Evolutionary conservation across 2,888 invertebrate genomes (phyloP), one percentile per base, ranked within the genome.

Genomic region (Candidula unifasciata): DNA sequence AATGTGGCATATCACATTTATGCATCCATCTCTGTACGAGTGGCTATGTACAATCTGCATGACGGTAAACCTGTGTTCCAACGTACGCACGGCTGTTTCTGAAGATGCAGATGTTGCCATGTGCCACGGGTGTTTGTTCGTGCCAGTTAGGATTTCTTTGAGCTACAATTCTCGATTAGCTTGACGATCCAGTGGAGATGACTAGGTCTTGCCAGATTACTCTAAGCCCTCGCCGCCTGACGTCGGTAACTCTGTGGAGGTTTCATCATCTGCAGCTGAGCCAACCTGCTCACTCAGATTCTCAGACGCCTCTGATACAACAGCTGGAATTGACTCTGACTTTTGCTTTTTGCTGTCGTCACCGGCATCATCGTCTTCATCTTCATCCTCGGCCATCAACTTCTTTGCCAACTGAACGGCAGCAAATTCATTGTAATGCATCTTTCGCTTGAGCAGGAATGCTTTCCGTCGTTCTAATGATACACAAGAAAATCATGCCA

Each of bases 381-480:
- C 97, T 52, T 97, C 96, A 85, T 98, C 98, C 92, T 98, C 97
- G 89, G 97, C 96, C 95, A 98, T 95, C 88, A 98, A 95, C 94
- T 98, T 97, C 90, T 97, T 95, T 37, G 98, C 98, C 92, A 98
- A 94, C 94, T 97, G 97, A 13, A 99, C 96, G 0, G 98, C 98
- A 94, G 98, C 96, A 94, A 97, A 99, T 94, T 99, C 99, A 94
- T 99, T 98, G 94, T 99, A 99, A 92, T 99, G 99, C 90, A 97
- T 96, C 95, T 98, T 99, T 87, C 99, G 95, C 93, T 98, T 98
- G 89, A 96, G 96, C 94, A 98, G 97, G 92, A 99, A 99, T 87
- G 96, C 96, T 91, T 96, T 95, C 90, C 96, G 89, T 91, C 96
- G 96, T 89, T 95, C 96, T 96, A 90, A 66, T 93, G 93, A 80